Conservation (phyloP, 2,113 vertebrate species). For the Haemorhous mexicanus region DNA sequence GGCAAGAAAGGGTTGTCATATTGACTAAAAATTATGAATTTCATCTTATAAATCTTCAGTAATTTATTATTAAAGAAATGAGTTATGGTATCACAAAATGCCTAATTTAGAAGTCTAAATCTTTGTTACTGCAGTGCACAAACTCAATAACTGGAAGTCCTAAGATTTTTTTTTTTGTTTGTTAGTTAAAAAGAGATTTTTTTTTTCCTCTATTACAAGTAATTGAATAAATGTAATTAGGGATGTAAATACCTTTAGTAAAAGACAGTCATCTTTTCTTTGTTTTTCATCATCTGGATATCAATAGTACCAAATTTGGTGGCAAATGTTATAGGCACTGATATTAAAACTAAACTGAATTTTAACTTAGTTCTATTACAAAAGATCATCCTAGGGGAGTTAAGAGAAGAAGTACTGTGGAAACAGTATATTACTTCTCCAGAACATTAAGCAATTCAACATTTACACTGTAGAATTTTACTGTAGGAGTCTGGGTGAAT, state of each 20-base stretch:
- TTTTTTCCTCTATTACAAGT: background rate
- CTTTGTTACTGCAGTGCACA: background rate
- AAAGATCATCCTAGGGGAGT: background rate
- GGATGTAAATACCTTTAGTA: background rate
- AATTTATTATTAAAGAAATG: background rate
- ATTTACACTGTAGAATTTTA: background rate
- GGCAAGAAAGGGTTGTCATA: background rate
- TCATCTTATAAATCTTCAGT: background rate
- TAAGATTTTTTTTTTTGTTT: background rate
- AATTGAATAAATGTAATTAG: background rate
- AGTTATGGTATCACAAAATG: background rate
- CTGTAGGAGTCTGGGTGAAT: background rate
- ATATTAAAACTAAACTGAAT: background rate
- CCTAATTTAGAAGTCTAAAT: background rate
- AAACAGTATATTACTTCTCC: background rate
- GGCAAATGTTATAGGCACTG: background rate
- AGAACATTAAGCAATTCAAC: background rate
- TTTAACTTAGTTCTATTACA: background rate
- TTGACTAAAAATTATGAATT: background rate
- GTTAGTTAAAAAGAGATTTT: background rate
- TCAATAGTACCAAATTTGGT: background rate
- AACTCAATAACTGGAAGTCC: background rate
- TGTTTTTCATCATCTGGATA: background rate
- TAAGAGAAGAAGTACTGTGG: background rate
- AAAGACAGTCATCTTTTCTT: background rate